These are phyloP conservation scores for Melanostoma scalare DNA, from an alignment of 2,888 invertebrate species.

Conservation along the genomic window DNA sequence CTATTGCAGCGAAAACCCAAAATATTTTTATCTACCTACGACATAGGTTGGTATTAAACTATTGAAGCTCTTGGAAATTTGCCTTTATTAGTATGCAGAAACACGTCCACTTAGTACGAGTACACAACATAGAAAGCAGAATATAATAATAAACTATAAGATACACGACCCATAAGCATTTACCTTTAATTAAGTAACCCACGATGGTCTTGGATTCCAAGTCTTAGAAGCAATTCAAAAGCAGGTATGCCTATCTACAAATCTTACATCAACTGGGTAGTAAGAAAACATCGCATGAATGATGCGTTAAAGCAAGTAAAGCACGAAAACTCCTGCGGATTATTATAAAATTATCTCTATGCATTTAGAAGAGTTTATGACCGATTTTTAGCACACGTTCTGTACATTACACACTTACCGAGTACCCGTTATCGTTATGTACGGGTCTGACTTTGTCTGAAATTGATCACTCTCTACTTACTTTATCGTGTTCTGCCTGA, in stretches of 20 bases:
- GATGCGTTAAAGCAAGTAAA: conserved; percentile 30
- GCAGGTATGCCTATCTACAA: background rate
- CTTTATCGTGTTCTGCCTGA: conserved; percentile 64
- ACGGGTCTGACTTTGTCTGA: conserved; percentile 46
- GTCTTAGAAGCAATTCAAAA: conserved; percentile 31
- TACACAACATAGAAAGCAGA: conserved; percentile 42
- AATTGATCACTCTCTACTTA: conserved; percentile 71
- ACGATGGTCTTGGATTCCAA: conserved; percentile 30
- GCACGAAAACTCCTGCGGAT: conserved; percentile 60
- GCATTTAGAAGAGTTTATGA: conserved; percentile 62
- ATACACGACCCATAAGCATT: conserved; percentile 57
- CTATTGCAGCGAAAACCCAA: no score
- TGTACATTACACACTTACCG: conserved; percentile 1
- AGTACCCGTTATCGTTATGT: conserved; percentile 3
- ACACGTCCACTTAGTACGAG: conserved; percentile 45
- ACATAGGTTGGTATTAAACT: background rate
- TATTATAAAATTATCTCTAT: conserved; percentile 72
- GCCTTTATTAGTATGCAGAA: conserved; percentile 54
- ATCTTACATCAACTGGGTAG: conserved; percentile 34
- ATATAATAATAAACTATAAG: conserved; percentile 61
- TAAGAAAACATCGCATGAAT: conserved; percentile 19
- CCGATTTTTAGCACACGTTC: conserved; percentile 48
- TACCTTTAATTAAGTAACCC: conserved; percentile 69
- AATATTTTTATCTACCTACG: no score
- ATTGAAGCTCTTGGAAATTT: background rate